These are phyloP conservation scores for Mamestra configurata DNA, from an alignment of 1,140 invertebrate species.

Conservation along the genomic window DNA sequence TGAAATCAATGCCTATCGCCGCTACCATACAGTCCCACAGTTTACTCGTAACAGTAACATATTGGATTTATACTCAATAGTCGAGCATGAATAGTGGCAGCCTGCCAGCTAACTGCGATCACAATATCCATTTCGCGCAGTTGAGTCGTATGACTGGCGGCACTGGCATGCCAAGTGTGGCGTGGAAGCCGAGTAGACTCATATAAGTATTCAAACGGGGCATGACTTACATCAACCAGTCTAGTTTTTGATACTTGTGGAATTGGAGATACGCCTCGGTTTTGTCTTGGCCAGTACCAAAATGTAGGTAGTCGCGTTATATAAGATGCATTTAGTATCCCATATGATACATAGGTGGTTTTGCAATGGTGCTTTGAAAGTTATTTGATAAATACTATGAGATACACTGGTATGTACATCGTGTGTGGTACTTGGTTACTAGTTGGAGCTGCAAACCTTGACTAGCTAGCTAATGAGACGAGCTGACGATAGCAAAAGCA, in stretches of 20 bases:
- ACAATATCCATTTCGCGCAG: conserved; percentile 44
- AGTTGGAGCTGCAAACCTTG: too few species aligned
- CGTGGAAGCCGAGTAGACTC: conserved; percentile 12
- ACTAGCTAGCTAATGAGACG: too few species aligned
- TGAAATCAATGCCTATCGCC: not conserved
- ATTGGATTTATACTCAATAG: conserved; percentile 44
- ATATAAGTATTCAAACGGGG: conserved; percentile 17
- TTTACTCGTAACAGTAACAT: conserved; percentile 39
- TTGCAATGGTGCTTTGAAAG: too few species aligned
- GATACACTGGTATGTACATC: too few species aligned
- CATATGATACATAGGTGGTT: too few species aligned
- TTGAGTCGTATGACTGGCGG: conserved; percentile 31
- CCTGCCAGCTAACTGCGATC: conserved; percentile 28
- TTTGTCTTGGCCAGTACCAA: too few species aligned
- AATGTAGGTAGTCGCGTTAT: too few species aligned
- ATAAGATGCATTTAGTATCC: too few species aligned
- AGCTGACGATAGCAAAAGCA: too few species aligned
- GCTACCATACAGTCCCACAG: conserved; percentile 5
- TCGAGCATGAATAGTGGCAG: conserved; percentile 36
- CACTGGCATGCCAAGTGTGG: conserved; percentile 31
- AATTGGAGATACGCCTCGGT: too few species aligned
- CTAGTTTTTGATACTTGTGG: not conserved
- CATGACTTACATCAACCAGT: not conserved
- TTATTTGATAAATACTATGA: too few species aligned
- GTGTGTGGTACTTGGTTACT: too few species aligned